Evolutionary conservation across 2,888 invertebrate genomes (phyloP).

Genomic region (Trissolcus brochymenae): DNA sequence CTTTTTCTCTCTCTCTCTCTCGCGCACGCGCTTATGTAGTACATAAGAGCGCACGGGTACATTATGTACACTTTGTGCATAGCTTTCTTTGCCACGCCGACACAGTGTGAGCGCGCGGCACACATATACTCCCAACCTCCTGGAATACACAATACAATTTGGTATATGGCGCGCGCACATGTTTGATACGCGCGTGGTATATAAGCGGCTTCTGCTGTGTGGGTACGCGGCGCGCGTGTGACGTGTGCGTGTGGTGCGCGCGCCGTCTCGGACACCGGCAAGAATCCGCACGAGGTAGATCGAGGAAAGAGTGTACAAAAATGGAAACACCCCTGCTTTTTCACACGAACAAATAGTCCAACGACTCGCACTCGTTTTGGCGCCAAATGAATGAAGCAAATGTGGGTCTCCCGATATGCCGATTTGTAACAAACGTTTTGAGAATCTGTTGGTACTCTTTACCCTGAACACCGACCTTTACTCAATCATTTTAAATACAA

Average conservation of each 20-base stretch:
- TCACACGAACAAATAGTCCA: not conserved
- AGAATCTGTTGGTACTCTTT: too few relatives aligned
- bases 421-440: too few relatives aligned
- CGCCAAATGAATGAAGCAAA: slow-evolving; percentile 14
- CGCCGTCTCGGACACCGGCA: slow-evolving; percentile 28
- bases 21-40: slow-evolving; percentile 62
- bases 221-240: slow-evolving; percentile 11
- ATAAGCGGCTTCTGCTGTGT: not conserved
- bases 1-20: too few relatives aligned
- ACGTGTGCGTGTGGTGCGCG: slow-evolving; percentile 41
- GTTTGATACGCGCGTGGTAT: slow-evolving; percentile 2
- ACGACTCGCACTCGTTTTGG: slow-evolving; percentile 11
- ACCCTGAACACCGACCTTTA: too few relatives aligned
- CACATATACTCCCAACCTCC: not conserved
- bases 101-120: slow-evolving; percentile 10
- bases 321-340: slow-evolving; percentile 41
- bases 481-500: too few relatives aligned
- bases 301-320: slow-evolving; percentile 29
- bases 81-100: slow-evolving; percentile 57
- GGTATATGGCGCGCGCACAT: not conserved
- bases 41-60: slow-evolving; percentile 61
- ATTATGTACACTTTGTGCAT: slow-evolving; percentile 62
- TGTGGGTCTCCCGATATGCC: too few relatives aligned
- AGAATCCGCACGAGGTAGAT: slow-evolving; percentile 44
- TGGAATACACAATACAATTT: too few relatives aligned